Conservation (phyloP, 2,888 invertebrate genomes). For the Tetragonisca angustula region DNA sequence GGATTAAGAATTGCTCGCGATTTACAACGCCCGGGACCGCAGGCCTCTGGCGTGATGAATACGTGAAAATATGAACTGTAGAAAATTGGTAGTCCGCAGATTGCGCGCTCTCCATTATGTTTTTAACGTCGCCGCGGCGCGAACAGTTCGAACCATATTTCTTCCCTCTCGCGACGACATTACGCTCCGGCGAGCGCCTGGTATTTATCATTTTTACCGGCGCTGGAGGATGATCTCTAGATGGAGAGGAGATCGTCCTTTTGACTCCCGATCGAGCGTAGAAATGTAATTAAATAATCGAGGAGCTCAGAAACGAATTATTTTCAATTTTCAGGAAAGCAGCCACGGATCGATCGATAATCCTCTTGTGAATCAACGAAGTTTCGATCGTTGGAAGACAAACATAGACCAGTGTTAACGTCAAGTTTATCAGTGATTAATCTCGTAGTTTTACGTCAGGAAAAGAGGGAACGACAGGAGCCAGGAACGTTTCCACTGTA, state of each 20-base stretch:
- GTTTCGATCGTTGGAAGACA: no score
- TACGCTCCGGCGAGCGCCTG: not conserved
- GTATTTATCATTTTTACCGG: not conserved
- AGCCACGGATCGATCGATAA: no score
- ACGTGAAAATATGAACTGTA: conserved; percentile 32
- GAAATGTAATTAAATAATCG: not conserved
- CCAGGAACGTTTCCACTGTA: not conserved
- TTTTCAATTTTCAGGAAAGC: no score
- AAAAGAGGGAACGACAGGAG: not conserved
- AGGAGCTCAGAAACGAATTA: not conserved
- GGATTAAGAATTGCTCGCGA: conserved; percentile 26
- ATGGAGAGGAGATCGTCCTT: not conserved
- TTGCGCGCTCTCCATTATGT: conserved; percentile 22
- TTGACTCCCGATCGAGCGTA: not conserved
- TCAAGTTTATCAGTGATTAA: not conserved
- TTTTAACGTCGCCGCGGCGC: conserved; percentile 6
- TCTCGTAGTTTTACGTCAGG: not conserved
- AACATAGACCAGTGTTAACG: not conserved
- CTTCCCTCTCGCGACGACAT: not conserved
- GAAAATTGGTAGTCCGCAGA: conserved; percentile 13
- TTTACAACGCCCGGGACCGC: not conserved
- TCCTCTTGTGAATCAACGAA: no score
- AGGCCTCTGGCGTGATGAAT: conserved; percentile 9
- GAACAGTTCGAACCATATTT: not conserved
- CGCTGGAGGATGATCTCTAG: not conserved